phyloP scores from a whole-genome alignment of 2,113 vertebrate species.

The Rhinichthys klamathensis region DNA sequence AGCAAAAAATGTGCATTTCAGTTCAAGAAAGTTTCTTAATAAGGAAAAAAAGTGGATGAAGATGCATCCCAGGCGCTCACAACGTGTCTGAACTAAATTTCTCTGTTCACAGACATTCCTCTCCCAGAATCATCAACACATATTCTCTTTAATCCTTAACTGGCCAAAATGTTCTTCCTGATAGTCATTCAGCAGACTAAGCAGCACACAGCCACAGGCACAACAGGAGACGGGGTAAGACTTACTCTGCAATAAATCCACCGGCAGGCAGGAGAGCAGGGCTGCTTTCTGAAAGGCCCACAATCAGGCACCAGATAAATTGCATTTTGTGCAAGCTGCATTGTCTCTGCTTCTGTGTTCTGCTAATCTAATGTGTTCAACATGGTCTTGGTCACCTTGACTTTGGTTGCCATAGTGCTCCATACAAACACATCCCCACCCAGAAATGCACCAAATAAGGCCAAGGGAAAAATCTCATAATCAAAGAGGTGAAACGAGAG shows the following conservation, averaged over 20 bases:
- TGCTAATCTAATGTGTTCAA: constrained; percentile 81
- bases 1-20: constrained; percentile 37
- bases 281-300: constrained; percentile 74
- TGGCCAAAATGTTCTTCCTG: constrained; percentile 27
- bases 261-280: constrained; percentile 59
- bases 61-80: constrained; percentile 30
- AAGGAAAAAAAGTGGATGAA: constrained; percentile 5
- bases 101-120: constrained; percentile 18
- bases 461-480: constrained; percentile 75
- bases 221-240: constrained; percentile 58
- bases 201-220: constrained; percentile 46
- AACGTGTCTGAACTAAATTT: background rate
- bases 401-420: constrained; percentile 82
- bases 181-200: constrained; percentile 30
- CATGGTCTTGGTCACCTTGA: constrained; percentile 85
- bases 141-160: constrained; percentile 33
- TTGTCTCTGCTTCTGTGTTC: constrained; percentile 77
- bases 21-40: constrained; percentile 28
- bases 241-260: constrained; percentile 78
- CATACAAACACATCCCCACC: constrained; percentile 84
- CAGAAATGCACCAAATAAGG: constrained; percentile 84
- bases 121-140: constrained; percentile 10
- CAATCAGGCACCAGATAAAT: constrained; percentile 77
- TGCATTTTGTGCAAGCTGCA: constrained; percentile 76
- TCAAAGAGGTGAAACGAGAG: constrained; percentile 71